phyloP scores from a whole-genome alignment of 2,113 vertebrate species.

The Natator depressus region DNA sequence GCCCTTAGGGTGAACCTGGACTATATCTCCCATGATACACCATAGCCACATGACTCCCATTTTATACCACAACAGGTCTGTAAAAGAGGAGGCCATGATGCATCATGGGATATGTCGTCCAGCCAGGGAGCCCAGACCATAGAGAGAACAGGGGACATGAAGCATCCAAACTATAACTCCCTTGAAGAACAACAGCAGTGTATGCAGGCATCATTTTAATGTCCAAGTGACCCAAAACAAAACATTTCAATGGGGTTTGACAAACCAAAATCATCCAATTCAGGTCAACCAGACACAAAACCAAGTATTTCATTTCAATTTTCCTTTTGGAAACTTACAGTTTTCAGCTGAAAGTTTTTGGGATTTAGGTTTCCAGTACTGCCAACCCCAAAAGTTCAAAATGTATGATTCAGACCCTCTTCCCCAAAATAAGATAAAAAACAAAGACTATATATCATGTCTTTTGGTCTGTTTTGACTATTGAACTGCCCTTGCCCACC shows the following conservation, averaged over 20 bases:
- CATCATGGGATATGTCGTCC: neutral
- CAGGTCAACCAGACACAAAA: neutral
- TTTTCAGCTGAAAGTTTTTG: neutral
- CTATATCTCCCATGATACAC: neutral
- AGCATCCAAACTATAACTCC: neutral
- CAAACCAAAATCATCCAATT: neutral
- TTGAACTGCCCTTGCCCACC: neutral
- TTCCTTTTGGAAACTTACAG: neutral
- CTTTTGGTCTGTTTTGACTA: neutral
- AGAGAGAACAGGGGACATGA: neutral
- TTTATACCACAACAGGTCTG: neutral
- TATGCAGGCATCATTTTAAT: neutral
- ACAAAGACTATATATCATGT: neutral
- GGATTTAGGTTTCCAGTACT: neutral
- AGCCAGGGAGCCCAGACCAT: neutral
- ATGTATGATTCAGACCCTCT: neutral
- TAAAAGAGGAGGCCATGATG: neutral
- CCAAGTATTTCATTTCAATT: neutral
- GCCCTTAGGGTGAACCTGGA: neutral
- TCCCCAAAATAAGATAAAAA: neutral
- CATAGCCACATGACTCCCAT: neutral
- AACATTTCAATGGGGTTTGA: neutral
- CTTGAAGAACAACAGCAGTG: neutral
- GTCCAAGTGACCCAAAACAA: neutral
- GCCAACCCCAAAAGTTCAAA: neutral